Base-by-base conservation (phyloP, 2,888 invertebrate genomes). In the Sesia apiformis region DNA sequence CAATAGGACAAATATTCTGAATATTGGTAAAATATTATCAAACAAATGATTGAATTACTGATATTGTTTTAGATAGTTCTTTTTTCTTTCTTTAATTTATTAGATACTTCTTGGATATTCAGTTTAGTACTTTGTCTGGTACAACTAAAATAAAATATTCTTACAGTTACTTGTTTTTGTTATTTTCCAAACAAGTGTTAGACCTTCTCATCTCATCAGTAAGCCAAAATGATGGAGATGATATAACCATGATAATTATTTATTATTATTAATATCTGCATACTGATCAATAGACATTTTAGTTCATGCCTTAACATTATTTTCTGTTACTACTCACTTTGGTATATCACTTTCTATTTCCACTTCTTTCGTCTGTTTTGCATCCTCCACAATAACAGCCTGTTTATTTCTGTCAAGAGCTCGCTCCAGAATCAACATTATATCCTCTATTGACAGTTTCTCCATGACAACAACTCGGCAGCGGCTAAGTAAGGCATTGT, bases 391-490 rank as follows among this genome's bases (percentile, higher is more conserved):
- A 53, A 87, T 60, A 6, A 67, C 56, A 55, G 76, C 77, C 38
- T 74, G 67, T 51, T 74, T 66, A 61, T 70, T 75, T 54, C 66
- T 73, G 39, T 66, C 67, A 0, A 93, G 74, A 40, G 94, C 93
- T 57, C 90, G 89, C 61, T 85, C 83, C 58, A 96, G 78, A 66
- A 96, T 95, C 5, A 78, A 67, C 56, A 90, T 65, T 40, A 96
- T 78, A 74, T 93, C 90, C 41, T 91, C 85, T 7, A 90, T 73
- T 51, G 85, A 76, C 39, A 96, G 82, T 80, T 95, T 96, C 60
- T 95, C 92, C 74, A 95, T 80, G 1, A 94, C 92, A 58, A 96
- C 91, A 3, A 96, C 95, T 60, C 94, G 90, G 69, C 95, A 96
- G 39, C 96, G 90, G 74, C 95, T 95, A 5, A 96, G 82, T 41